phyloP scores from a whole-genome alignment of 1,140 invertebrate genomes.

The Helicoverpa zea region DNA sequence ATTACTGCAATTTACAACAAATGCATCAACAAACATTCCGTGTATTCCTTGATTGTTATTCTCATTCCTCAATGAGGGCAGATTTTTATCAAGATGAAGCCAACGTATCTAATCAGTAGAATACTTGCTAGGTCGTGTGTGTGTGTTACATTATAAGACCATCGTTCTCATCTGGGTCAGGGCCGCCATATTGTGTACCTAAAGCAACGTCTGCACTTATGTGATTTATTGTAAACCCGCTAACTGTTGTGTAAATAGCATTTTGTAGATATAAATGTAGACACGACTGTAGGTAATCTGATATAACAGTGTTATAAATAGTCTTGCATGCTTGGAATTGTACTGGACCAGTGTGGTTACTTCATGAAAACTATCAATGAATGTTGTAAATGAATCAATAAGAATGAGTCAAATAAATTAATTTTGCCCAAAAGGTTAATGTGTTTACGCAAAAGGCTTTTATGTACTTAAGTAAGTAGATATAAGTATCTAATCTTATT shows the following conservation, averaged over 20 bases:
- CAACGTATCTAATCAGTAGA: conserved; percentile 16
- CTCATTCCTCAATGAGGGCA: not conserved
- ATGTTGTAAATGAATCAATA: too few species aligned
- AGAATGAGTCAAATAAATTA: not conserved
- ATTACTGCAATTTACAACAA: not conserved
- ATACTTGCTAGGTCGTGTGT: conserved; percentile 10
- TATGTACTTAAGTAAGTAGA: too few species aligned
- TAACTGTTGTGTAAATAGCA: not conserved
- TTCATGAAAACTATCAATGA: not conserved
- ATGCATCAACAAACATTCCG: not conserved
- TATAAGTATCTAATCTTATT: not conserved
- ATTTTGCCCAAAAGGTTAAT: not conserved
- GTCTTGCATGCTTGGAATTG: not conserved
- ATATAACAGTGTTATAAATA: not conserved
- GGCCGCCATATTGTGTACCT: not conserved
- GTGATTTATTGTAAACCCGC: conserved; percentile 6
- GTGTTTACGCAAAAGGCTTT: not conserved
- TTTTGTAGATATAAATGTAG: not conserved
- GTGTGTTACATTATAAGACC: conserved; percentile 16
- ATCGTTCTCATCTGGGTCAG: conserved; percentile 5
- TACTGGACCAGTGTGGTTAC: not conserved
- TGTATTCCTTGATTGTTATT: not conserved
- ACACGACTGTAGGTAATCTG: not conserved
- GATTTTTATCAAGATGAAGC: conserved; percentile 28
- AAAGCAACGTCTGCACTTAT: not conserved